phyloP scores from a whole-genome alignment of 2,888 invertebrate species.

The Thysanoteuthis rhombus region DNA sequence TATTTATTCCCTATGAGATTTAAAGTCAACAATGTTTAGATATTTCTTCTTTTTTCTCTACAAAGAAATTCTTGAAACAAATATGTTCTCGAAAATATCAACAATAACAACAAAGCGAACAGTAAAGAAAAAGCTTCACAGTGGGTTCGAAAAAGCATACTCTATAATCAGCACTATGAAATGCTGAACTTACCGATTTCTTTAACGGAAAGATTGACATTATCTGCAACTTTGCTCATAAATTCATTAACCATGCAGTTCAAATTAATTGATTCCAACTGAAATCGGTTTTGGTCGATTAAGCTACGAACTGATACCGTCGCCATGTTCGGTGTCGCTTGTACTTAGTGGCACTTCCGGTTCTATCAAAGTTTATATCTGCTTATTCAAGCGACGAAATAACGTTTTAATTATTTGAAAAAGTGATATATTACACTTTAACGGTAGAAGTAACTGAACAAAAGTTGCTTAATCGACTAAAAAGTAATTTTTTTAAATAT shows the following conservation, averaged over 20 bases:
- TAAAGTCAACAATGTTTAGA: not conserved
- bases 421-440: no score
- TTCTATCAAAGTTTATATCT: not conserved
- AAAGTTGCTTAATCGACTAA: no score
- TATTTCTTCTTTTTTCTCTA: not conserved
- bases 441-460: no score
- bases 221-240: slow-evolving; percentile 17
- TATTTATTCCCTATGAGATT: not conserved
- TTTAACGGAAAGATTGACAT: slow-evolving; percentile 1
- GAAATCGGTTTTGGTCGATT: slow-evolving; percentile 21
- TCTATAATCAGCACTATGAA: not conserved
- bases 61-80: no score
- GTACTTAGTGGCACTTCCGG: not conserved
- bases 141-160: not conserved
- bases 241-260: slow-evolving; percentile 21
- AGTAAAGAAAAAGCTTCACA: not conserved
- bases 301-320: not conserved
- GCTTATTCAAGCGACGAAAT: no score
- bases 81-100: no score
- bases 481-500: no score
- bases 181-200: slow-evolving; percentile 22
- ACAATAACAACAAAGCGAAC: not conserved
- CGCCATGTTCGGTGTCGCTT: not conserved
- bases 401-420: no score
- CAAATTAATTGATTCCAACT: slow-evolving; percentile 15